phyloP scores from a whole-genome alignment of 2,888 invertebrate genomes.

The Hydroisotoma schaefferi region DNA sequence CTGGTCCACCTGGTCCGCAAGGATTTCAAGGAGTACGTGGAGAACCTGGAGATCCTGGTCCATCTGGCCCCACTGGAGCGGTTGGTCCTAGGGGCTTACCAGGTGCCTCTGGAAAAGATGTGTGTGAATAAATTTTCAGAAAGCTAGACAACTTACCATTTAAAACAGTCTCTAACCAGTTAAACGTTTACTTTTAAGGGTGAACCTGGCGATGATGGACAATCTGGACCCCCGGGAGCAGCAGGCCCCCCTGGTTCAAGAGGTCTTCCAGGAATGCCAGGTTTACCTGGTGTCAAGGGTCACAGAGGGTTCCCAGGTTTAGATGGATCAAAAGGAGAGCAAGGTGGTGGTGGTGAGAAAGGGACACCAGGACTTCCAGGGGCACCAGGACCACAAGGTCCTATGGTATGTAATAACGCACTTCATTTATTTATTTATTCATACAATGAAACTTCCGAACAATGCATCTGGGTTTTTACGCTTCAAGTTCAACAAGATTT shows the following conservation, averaged over 20 bases:
- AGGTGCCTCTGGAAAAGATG: constrained; percentile 73
- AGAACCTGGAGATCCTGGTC: constrained; percentile 63
- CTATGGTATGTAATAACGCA: constrained; percentile 62
- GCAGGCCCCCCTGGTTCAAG: constrained; percentile 69
- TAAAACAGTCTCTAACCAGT: too few relatives aligned
- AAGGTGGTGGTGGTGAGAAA: constrained; percentile 71
- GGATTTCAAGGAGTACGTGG: constrained; percentile 76
- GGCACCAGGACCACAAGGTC: constrained; percentile 61
- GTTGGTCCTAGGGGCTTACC: constrained; percentile 64
- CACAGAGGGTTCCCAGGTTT: constrained; percentile 75
- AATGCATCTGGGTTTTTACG: too few relatives aligned
- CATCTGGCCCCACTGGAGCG: constrained; percentile 57
- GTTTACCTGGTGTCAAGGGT: constrained; percentile 73
- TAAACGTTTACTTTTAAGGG: constrained; percentile 57
- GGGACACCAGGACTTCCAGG: constrained; percentile 66
- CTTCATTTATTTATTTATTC: background rate
- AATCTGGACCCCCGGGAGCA: constrained; percentile 68
- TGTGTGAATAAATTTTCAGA: too few relatives aligned
- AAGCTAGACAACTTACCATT: too few relatives aligned
- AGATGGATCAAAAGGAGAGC: constrained; percentile 78
- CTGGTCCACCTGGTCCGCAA: constrained; percentile 78
- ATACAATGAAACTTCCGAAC: too few relatives aligned
- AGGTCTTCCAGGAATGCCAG: constrained; percentile 71
- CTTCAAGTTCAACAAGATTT: too few relatives aligned
- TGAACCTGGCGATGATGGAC: constrained; percentile 74